Evolutionary conservation across 2,113 vertebrate genomes (phyloP), one percentile per base, ranked within the genome.

Genomic region (Hypocryptadius cinnamomeus): DNA sequence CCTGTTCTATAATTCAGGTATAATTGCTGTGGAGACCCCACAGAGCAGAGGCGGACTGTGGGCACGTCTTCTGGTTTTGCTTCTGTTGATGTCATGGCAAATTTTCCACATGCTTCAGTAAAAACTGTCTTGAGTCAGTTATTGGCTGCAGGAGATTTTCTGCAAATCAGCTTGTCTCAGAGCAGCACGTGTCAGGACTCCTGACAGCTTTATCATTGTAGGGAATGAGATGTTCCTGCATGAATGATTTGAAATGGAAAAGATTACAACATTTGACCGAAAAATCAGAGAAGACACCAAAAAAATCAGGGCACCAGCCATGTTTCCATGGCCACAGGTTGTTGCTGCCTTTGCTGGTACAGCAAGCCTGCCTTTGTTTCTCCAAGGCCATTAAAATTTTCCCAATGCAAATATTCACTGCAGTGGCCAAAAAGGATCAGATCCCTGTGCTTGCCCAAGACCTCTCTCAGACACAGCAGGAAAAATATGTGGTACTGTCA

Each of bases 221-320:
- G 79, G 87, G 56, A 86, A 85, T 48, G 25, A 80, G 72, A 78
- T 89, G 82, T 91, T 95, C 86, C 80, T 88, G 56, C 48, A 14
- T 70, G 45, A 84, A 61, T 78, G 25, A 70, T 93, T 94, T 61
- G 82, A 87, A 91, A 73, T 89, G 87, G 92, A 95, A 95, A 94
- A 91, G 28, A 68, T 91, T 60, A 88, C 60, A 56, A 73, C 64
- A 90, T 86, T 77, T 77, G 76, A 93, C 85, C 0, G 0, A 93
- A 94, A 90, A 78, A 74, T 77, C 66, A 56, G 73, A 80, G 44
- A 85, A 71, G 45, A 85, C 8, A 85, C 27, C 15, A 64, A 85
- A 85, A 92, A 73, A 71, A 51, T 37, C 48, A 20, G 31, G 14
- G 54, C 25, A 68, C 68, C 44, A 48, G 77, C 86, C n/a, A 33